These are phyloP conservation scores for Aphrocallistes beatrix DNA, from an alignment of 37 sponge, comb jelly and placozoan genomes.

Conservation along the genomic window DNA sequence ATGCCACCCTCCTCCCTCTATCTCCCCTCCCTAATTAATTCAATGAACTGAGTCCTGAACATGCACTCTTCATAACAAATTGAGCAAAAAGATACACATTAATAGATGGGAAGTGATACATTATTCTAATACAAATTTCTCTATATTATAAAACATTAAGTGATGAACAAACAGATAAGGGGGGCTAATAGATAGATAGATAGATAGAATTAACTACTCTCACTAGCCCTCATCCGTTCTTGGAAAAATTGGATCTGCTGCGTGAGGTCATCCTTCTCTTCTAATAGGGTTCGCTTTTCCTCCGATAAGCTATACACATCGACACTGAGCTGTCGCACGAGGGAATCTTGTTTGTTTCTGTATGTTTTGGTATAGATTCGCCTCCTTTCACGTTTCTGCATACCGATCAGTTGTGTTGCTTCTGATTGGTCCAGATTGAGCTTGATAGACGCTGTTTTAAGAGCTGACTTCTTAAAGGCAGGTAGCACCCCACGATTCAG, in stretches of 20 bases:
- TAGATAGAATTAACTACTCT: too few relatives aligned
- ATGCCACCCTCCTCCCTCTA: too few relatives aligned
- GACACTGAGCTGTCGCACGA: not conserved
- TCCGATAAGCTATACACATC: not conserved
- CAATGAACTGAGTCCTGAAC: too few relatives aligned
- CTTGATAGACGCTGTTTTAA: not conserved
- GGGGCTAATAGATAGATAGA: too few relatives aligned
- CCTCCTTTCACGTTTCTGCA: not conserved
- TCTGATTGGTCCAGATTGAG: not conserved
- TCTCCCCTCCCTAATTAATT: too few relatives aligned
- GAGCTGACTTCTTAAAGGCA: not conserved
- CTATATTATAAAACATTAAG: too few relatives aligned
- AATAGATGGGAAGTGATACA: too few relatives aligned
- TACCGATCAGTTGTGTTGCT: not conserved
- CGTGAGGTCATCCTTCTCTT: not conserved
- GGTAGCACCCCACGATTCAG: not conserved
- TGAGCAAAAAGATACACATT: too few relatives aligned
- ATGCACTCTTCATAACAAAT: too few relatives aligned
- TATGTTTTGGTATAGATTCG: not conserved
- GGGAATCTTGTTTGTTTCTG: not conserved
- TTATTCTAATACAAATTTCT: too few relatives aligned
- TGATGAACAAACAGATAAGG: too few relatives aligned
- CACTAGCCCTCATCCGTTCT: too few relatives aligned
- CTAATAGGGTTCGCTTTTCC: not conserved
- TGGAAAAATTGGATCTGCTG: not conserved